These are phyloP conservation scores for Hylaeus volcanicus DNA, from an alignment of 1,140 invertebrate species.

Conservation along the genomic window DNA sequence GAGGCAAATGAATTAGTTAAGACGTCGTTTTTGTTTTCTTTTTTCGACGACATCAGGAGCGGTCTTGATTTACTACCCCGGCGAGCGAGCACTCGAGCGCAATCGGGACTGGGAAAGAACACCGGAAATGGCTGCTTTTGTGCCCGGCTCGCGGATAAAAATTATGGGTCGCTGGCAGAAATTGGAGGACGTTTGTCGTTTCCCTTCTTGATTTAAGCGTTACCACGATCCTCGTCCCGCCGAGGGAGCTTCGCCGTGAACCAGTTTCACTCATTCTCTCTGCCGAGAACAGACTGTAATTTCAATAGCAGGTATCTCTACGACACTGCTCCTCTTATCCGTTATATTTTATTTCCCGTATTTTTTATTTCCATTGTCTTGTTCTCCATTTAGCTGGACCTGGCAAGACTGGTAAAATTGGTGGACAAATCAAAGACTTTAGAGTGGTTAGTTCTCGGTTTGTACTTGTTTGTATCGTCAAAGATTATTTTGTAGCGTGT, in stretches of 20 bases:
- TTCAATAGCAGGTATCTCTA: background rate
- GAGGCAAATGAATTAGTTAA: constrained; percentile 48
- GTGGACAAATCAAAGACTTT: too few relatives aligned
- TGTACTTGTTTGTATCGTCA: too few relatives aligned
- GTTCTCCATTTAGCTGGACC: too few relatives aligned
- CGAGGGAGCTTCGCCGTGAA: background rate
- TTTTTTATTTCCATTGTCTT: too few relatives aligned
- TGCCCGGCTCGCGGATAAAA: constrained; percentile 32
- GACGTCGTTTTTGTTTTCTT: constrained; percentile 6
- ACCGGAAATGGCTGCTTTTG: constrained; percentile 47
- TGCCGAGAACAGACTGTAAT: background rate
- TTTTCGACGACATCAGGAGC: background rate
- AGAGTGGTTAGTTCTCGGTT: too few relatives aligned
- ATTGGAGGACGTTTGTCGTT: constrained; percentile 49
- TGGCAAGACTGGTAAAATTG: too few relatives aligned
- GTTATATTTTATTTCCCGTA: too few relatives aligned
- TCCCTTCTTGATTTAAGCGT: constrained; percentile 26
- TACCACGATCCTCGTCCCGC: background rate
- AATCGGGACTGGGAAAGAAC: constrained; percentile 36
- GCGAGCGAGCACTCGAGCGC: background rate
- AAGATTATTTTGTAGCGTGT: too few relatives aligned
- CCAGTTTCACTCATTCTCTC: background rate
- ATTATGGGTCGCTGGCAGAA: constrained; percentile 43
- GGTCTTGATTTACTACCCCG: constrained; percentile 32
- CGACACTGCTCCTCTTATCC: too few relatives aligned